Percentiles rank a stretch among this genome's conserved stretches.
These are phyloP conservation scores for Chironomus tepperi DNA, from an alignment of 1,140 invertebrate genomes.

Conservation along the genomic window DNA sequence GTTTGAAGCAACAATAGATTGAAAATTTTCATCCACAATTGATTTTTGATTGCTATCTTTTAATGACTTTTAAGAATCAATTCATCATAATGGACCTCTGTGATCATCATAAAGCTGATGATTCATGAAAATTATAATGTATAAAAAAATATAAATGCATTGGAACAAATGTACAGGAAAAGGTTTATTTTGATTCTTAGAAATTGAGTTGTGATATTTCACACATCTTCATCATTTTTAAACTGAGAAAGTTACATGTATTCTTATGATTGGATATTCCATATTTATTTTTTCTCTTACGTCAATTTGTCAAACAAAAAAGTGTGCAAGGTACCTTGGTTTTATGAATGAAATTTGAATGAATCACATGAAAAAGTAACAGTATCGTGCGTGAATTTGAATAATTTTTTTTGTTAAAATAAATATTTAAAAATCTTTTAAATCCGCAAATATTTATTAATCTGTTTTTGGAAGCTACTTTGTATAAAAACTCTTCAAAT, in stretches of 20 bases:
- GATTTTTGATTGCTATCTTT: not conserved
- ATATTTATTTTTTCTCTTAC: not conserved
- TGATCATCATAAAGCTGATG: not conserved
- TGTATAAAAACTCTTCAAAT: no score
- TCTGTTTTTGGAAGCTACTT: no score
- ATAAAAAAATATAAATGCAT: not conserved
- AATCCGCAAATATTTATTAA: no score
- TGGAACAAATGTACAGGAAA: slow-evolving; percentile 3
- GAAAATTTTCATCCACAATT: not conserved
- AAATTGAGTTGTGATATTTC: slow-evolving; percentile 16
- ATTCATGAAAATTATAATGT: no score
- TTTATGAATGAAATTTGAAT: no score
- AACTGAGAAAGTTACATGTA: not conserved
- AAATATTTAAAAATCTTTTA: no score
- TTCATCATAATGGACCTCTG: not conserved
- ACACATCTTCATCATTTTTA: not conserved
- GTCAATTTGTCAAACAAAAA: slow-evolving; percentile 4
- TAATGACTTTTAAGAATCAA: slow-evolving; percentile 22
- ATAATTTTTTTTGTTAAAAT: no score
- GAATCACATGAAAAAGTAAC: no score
- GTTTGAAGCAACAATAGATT: no score
- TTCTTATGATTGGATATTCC: no score
- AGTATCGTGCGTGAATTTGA: no score
- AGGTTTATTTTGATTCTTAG: slow-evolving; percentile 5
- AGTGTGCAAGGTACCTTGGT: slow-evolving; percentile 2